phyloP scores from a whole-genome alignment of 2,888 invertebrate genomes.

The Stegana nigrithorax region DNA sequence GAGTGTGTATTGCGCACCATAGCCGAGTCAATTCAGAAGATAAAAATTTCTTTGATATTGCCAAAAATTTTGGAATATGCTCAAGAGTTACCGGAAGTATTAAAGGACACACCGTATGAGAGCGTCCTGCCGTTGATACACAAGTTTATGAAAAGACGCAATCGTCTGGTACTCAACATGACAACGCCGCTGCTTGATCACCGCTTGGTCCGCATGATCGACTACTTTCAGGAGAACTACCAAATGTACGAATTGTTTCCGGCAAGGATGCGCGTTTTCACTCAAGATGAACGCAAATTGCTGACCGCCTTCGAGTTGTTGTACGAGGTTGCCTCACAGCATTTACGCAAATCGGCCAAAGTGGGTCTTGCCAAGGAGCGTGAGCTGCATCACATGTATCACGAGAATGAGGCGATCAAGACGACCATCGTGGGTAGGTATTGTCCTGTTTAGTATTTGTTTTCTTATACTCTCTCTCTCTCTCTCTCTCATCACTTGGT shows the following conservation, averaged over 20 bases:
- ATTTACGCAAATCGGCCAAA: constrained; percentile 38
- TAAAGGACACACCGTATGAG: constrained; percentile 27
- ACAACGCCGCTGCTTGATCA: constrained; percentile 31
- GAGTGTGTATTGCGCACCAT: constrained; percentile 37
- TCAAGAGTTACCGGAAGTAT: not conserved
- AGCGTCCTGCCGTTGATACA: constrained; percentile 30
- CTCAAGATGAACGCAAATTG: constrained; percentile 28
- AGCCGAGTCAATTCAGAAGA: constrained; percentile 15
- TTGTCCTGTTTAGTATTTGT: too few species aligned
- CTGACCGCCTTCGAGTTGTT: constrained; percentile 35
- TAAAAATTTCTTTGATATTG: constrained; percentile 41
- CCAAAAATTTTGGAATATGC: constrained; percentile 36
- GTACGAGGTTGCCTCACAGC: constrained; percentile 31
- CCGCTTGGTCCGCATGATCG: constrained; percentile 31
- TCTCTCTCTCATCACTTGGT: too few species aligned
- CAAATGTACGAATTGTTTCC: constrained; percentile 35
- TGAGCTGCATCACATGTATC: constrained; percentile 37
- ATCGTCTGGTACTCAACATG: constrained; percentile 25
- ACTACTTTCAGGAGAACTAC: constrained; percentile 37
- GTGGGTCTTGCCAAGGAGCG: constrained; percentile 43
- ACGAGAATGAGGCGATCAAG: constrained; percentile 35
- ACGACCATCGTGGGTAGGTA: constrained; percentile 16
- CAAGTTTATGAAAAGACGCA: constrained; percentile 25
- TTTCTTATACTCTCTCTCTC: too few species aligned
- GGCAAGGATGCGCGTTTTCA: constrained; percentile 21